Evolutionary conservation across 2,888 invertebrate genomes (phyloP).

Genomic region (Acanthosepion lycidas): DNA sequence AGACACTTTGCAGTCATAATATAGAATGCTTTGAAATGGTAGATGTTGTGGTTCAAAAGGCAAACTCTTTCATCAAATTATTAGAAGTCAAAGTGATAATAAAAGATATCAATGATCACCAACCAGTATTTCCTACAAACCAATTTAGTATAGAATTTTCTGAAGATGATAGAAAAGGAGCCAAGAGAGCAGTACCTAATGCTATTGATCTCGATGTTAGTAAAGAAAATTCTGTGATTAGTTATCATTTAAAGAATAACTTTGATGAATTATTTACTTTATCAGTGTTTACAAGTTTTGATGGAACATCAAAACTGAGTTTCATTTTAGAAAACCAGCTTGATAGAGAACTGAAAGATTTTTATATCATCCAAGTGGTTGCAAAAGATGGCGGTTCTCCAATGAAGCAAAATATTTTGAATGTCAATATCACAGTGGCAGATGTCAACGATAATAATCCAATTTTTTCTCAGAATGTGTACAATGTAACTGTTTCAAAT

Average conservation of each 20-base stretch:
- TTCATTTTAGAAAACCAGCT: not conserved
- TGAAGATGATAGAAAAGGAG: not conserved
- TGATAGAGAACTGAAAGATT: not conserved
- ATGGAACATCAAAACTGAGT: not conserved
- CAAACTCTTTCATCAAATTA: not conserved
- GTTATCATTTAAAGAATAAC: not conserved
- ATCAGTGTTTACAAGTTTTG: not conserved
- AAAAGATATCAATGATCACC: not conserved
- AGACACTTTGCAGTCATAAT: not conserved
- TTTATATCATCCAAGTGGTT: not conserved
- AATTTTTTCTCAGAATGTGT: not conserved
- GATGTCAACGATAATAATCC: not conserved
- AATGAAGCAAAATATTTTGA: not conserved
- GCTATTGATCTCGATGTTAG: not conserved
- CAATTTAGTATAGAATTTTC: not conserved
- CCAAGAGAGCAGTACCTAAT: not conserved
- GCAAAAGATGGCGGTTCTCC: not conserved
- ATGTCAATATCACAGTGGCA: not conserved
- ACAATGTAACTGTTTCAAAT: not conserved
- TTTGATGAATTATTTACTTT: not conserved
- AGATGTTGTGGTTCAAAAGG: not conserved
- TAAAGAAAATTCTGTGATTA: not conserved
- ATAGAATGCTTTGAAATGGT: not conserved
- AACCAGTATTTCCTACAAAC: not conserved
- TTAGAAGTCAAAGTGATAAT: not conserved